Base-by-base conservation (phyloP, 2,113 vertebrate genomes). In the Peromyscus polionotus region DNA sequence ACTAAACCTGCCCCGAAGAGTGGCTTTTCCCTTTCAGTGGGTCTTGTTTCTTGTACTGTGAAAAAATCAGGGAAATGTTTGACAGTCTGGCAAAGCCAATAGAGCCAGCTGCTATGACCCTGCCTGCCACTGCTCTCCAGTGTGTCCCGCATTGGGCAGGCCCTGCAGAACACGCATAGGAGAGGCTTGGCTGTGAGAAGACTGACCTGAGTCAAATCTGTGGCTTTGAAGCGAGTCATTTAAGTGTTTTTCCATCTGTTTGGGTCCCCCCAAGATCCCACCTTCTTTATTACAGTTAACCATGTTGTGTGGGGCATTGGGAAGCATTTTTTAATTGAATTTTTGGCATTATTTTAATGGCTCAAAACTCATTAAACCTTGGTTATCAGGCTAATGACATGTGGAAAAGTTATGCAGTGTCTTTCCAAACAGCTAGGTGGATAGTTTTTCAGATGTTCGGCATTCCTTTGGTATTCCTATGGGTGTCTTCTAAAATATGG, bases 1-100 rank as follows among this genome's bases (percentile, higher is more conserved):
- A 26, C 90, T 63, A 94, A 96, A 94, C 94, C 70, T 94, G 63
- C 86, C 91, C 61, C 72, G 59, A 19, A 93, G 85, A 83, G 51
- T 88, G 33, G 33, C 1, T 85, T 94, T 94, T 57, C 63, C 14
- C 45, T 2, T 1, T 95, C 92, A 96, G 92, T 92, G 63, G 14
- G 88, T 97, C 6, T 9, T 91, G 61, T 54, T 90, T 92, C 42
- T 95, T 85, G 22, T 88, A 33, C 73, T 79, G n/a, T 73, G 80
- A 65, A 54, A 96, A 94, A 88, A 28, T 77, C 75, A 92, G 63
- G 33, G 84, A 95, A 97, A 20, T 61, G 28, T 87, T 31, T 67
- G 84, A 96, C 26, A 48, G 14, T 68, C n/a, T 2, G 2, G 67
- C 79, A 85, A 93, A 77, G n/a, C 6, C 31, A 7, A 89, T 70